These are phyloP conservation scores for Corvus cornix DNA, from an alignment of 2,113 vertebrate species.

Conservation along the genomic window DNA sequence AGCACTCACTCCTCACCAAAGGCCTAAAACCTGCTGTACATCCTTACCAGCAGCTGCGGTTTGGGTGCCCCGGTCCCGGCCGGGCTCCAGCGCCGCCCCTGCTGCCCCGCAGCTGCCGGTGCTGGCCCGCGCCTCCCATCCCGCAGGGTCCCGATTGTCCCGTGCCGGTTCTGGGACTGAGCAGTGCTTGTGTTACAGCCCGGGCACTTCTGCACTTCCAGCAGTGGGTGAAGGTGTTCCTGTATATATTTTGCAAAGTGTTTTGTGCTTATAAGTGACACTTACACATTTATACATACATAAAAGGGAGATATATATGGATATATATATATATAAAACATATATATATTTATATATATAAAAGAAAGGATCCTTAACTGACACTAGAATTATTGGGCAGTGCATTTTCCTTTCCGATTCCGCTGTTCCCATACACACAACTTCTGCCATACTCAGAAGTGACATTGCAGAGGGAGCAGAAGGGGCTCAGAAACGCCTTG, in stretches of 20 bases:
- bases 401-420: background rate
- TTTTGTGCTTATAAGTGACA: background rate
- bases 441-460: background rate
- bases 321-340: background rate
- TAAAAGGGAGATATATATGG: background rate
- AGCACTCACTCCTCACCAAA: rapidly evolving
- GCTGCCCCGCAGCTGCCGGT: background rate
- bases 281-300: background rate
- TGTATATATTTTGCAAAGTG: background rate
- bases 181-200: rapidly evolving
- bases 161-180: rapidly evolving
- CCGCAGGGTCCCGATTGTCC: rapidly evolving
- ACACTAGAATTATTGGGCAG: background rate
- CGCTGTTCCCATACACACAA: background rate
- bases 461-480: background rate
- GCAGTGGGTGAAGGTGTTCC: background rate
- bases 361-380: background rate
- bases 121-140: background rate
- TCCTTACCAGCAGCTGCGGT: background rate
- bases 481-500: rapidly evolving
- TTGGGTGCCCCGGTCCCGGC: background rate
- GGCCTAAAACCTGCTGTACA: rapidly evolving
- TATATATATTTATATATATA: background rate
- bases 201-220: background rate
- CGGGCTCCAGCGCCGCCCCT: rapidly evolving